Evolutionary conservation across 1,140 invertebrate species (phyloP).

Genomic region (Hylaeus anthracinus): DNA sequence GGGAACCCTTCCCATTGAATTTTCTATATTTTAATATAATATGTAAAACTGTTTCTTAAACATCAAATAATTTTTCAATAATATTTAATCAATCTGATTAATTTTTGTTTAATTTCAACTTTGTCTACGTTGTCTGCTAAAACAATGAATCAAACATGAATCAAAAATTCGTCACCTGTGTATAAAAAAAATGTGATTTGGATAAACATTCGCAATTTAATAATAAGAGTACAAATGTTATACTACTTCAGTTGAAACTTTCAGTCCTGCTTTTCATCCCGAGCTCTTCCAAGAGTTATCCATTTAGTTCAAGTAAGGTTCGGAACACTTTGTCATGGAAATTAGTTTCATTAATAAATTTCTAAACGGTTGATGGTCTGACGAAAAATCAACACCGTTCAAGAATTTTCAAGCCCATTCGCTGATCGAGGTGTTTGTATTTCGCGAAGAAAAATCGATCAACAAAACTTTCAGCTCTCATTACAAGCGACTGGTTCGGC

Average conservation of each 20-base stretch:
- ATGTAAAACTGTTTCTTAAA: no score
- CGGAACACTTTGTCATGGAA: not conserved
- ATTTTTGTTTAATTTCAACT: no score
- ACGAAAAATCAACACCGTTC: constrained; percentile 3
- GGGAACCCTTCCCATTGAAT: no score
- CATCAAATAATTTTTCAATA: no score
- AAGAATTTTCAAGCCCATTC: not conserved
- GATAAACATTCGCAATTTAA: no score
- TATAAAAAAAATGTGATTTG: no score
- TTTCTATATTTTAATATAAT: no score
- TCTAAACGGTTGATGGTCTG: not conserved
- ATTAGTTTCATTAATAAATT: constrained; percentile 5
- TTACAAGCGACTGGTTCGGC: not conserved
- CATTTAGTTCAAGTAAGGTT: not conserved
- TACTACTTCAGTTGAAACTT: not conserved
- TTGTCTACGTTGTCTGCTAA: no score
- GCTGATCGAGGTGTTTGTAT: not conserved
- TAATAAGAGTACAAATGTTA: no score
- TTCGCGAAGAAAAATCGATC: constrained; percentile 13
- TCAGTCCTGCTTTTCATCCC: not conserved
- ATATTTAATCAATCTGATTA: no score
- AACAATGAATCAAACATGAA: no score
- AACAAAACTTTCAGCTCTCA: not conserved
- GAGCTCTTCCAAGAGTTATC: not conserved
- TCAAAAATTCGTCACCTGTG: no score